Evolutionary conservation across 2,797 vertebrate genomes (phyloP).

Genomic region (Sebastes cheni): DNA sequence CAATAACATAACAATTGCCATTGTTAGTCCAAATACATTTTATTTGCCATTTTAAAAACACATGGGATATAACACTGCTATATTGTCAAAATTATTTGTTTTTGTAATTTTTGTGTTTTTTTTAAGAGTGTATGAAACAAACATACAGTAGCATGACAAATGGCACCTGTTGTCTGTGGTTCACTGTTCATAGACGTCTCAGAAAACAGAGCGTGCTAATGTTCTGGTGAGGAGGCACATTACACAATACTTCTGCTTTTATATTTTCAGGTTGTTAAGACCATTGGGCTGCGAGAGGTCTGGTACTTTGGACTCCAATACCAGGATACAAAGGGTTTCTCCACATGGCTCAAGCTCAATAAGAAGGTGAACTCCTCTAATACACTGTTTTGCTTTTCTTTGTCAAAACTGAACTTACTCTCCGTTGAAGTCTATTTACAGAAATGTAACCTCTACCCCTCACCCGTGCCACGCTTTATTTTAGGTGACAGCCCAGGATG

Average conservation of each 20-base stretch:
- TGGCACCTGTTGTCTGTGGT: neutral
- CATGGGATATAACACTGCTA: neutral
- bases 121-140: neutral
- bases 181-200: neutral
- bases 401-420: neutral
- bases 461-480: neutral
- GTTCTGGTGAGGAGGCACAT: neutral
- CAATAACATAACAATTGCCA: neutral
- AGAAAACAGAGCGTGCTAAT: neutral
- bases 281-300: conserved; percentile 95
- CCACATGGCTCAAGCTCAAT: conserved; percentile 98
- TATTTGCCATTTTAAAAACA: neutral
- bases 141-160: neutral
- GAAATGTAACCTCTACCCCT: neutral
- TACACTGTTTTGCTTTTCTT: neutral
- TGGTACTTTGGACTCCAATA: conserved; percentile 99
- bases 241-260: neutral
- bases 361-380: conserved; percentile 88
- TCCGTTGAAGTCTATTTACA: conserved; percentile 17
- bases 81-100: neutral
- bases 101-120: neutral
- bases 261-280: conserved; percentile 92
- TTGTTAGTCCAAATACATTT: neutral
- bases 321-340: conserved; percentile 97
- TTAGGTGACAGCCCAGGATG: conserved; percentile 97